phyloP scores from a whole-genome alignment of 2,113 vertebrate genomes.

The Silurus glanis region DNA sequence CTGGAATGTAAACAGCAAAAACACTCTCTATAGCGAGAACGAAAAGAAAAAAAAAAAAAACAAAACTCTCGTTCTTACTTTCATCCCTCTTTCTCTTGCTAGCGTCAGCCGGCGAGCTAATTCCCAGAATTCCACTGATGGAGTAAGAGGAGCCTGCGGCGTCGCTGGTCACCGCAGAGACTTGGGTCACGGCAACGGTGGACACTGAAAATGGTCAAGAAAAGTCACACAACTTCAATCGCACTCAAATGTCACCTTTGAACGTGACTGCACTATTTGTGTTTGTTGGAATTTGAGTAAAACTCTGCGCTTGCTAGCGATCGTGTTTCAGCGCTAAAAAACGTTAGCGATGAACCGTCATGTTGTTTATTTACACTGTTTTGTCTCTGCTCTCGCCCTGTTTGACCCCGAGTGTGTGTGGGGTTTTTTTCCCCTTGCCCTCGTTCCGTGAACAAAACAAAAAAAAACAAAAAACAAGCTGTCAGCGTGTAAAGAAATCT shows the following conservation, averaged over 20 bases:
- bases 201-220: conserved; percentile 75
- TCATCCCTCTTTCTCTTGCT: conserved; percentile 97
- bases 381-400: conserved; percentile 6
- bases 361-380: conserved; percentile 23
- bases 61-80: conserved; percentile 71
- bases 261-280: too few species aligned
- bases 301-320: neutral
- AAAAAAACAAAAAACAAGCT: conserved; percentile 11
- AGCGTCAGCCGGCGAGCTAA: conserved; percentile 86
- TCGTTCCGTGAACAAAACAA: neutral
- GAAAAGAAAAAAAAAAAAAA: conserved; percentile 7
- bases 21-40: neutral
- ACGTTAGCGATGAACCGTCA: neutral
- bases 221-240: neutral
- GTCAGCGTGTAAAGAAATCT: conserved; percentile 37
- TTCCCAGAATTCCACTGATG: conserved; percentile 97
- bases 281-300: neutral
- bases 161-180: conserved; percentile 90
- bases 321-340: neutral
- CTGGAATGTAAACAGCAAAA: conserved; percentile 16
- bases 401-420: neutral
- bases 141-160: conserved; percentile 95
- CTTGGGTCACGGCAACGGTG: conserved; percentile 89
- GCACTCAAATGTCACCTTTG: too few species aligned
- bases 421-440: neutral